phyloP scores from a whole-genome alignment of 2,888 invertebrate genomes.

The Microdon myrmicae region DNA sequence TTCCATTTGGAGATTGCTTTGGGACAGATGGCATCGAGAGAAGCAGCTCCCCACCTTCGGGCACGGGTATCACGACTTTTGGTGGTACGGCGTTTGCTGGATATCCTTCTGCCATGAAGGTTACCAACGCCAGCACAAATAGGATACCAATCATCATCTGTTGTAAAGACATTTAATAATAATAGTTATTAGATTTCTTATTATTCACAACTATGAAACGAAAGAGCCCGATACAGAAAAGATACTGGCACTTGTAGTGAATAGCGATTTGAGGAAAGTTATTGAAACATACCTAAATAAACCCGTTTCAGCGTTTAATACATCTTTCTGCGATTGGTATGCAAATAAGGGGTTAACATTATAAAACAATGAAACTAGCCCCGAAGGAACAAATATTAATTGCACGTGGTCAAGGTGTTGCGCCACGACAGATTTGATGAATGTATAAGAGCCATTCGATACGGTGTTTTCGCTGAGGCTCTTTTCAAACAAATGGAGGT shows the following conservation, averaged over 20 bases:
- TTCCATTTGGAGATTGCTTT: conserved; percentile 23
- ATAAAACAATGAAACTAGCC: too few species aligned
- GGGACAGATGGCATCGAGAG: conserved; percentile 27
- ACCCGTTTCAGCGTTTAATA: conserved; percentile 41
- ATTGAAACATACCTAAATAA: conserved; percentile 26
- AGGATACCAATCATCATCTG: conserved; percentile 16
- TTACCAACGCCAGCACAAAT: conserved; percentile 10
- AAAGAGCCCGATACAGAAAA: conserved; percentile 32
- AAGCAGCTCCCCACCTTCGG: conserved; percentile 24
- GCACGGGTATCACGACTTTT: conserved; percentile 24
- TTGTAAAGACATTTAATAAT: conserved; percentile 9
- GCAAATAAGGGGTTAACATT: too few species aligned
- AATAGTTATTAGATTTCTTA: not conserved
- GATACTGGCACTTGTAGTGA: conserved; percentile 39
- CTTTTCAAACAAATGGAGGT: too few species aligned
- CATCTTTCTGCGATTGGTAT: conserved; percentile 39
- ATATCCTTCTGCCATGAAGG: conserved; percentile 4
- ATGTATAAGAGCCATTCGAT: too few species aligned
- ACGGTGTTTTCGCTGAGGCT: too few species aligned
- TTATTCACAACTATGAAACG: conserved; percentile 23
- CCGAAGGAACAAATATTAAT: too few species aligned
- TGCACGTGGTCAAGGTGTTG: too few species aligned
- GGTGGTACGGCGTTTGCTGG: conserved; percentile 25
- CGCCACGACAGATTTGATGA: too few species aligned
- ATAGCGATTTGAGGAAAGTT: conserved; percentile 29